These are phyloP conservation scores for Agrotis clavis DNA, from an alignment of 2,888 invertebrate species.

Conservation along the genomic window DNA sequence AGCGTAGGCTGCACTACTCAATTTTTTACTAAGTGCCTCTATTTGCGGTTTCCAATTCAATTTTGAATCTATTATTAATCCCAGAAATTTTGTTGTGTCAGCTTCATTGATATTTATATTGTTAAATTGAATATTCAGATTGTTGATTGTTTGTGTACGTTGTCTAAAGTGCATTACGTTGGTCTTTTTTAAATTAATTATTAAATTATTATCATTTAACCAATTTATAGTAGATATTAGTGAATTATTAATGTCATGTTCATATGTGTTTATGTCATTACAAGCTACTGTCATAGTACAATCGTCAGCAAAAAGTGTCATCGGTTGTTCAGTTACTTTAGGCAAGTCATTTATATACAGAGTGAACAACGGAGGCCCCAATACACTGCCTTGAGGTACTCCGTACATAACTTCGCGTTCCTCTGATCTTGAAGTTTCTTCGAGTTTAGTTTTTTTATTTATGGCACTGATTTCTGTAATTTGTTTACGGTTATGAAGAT, in stretches of 20 bases:
- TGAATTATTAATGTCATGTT: constrained; percentile 3
- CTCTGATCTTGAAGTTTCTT: not conserved
- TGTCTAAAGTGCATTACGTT: not conserved
- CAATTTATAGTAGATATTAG: not conserved
- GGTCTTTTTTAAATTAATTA: not conserved
- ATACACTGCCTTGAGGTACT: not conserved
- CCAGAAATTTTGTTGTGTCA: too few relatives aligned
- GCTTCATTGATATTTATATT: not conserved
- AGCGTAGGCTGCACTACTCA: not conserved
- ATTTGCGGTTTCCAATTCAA: too few relatives aligned
- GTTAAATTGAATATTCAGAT: not conserved
- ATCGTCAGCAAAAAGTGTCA: too few relatives aligned
- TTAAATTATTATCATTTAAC: not conserved
- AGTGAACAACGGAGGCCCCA: too few relatives aligned
- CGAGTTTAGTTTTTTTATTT: not conserved
- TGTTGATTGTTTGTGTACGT: not conserved
- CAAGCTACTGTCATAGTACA: too few relatives aligned
- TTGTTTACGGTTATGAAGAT: not conserved
- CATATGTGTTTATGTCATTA: not conserved
- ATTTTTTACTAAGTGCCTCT: not conserved
- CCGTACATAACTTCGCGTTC: not conserved
- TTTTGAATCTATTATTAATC: too few relatives aligned
- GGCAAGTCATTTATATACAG: too few relatives aligned
- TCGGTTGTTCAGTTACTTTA: too few relatives aligned
- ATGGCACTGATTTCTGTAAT: not conserved